phyloP scores from a whole-genome alignment of 2,113 vertebrate species.

The Perca schrenkii region DNA sequence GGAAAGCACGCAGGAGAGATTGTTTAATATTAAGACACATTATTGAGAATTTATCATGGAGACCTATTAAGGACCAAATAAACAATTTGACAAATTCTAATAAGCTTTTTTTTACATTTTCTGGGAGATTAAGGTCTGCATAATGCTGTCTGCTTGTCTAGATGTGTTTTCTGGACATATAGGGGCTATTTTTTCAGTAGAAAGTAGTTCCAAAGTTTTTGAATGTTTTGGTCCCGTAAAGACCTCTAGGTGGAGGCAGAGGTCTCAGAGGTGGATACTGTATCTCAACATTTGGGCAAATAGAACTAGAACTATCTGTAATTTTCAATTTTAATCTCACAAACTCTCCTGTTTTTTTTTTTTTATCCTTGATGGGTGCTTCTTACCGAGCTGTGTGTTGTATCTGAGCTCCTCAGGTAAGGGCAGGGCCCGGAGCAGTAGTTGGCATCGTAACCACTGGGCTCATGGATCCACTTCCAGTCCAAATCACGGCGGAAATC shows the following conservation, averaged over 20 bases:
- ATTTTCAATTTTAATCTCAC: not conserved
- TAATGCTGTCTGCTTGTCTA: not conserved
- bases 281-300: not conserved
- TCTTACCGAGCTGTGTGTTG: conserved; percentile 93
- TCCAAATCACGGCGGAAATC: conserved; percentile 94
- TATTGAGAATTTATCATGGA: not conserved
- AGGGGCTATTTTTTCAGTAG: not conserved
- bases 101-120: not conserved
- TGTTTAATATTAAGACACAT: not conserved
- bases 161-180: not conserved
- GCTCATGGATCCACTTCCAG: conserved; percentile 98
- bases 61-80: not conserved
- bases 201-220: not conserved
- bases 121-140: not conserved
- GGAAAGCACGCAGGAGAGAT: conserved; percentile 42
- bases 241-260: conserved; percentile 8
- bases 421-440: conserved; percentile 95
- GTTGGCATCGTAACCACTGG: conserved; percentile 95
- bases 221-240: not conserved
- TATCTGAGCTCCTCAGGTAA: conserved; percentile 92
- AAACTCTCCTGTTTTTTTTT: not conserved
- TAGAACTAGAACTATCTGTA: not conserved
- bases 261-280: not conserved
- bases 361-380: not conserved
- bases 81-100: not conserved